Evolutionary conservation across 2,113 vertebrate species (phyloP), one percentile per base, ranked within the genome.

Genomic region (Phyllostomus discolor): DNA sequence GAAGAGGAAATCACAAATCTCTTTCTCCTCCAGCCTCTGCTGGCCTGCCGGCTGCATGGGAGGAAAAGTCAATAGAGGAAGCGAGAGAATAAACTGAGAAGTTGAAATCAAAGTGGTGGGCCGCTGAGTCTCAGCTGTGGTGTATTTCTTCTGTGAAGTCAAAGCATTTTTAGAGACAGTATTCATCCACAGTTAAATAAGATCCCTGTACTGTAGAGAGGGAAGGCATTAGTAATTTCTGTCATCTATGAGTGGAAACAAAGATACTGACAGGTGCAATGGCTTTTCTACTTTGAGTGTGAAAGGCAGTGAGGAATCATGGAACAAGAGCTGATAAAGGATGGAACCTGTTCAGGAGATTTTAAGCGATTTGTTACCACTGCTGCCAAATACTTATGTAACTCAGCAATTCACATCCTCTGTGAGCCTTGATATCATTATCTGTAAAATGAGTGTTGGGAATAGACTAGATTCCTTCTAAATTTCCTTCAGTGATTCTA

Each of bases 71-170:
- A 88, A 97, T 97, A 97, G 84, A 97, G 97, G 96, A 98, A 97
- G 94, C 84, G 97, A 97, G 94, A 97, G 87, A 95, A 90, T 97
- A 96, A 98, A 98, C 89, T 93, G 96, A 97, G 97, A 98, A 95
- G 96, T 92, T 95, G 95, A 95, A 97, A 96, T 97, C 95, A 93
- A 97, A 97, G 96, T 73, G 96, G 97, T 96, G 90, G 90, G 88
- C 92, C 50, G 72, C 90, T 38, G 90, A 96, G 83, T 84, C 90
- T 92, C 3, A 15, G 89, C 96, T 95, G 96, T 95, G 94, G 92
- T 67, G 54, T 81, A 80, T 95, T 94, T 93, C 78, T 93, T 64
- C 83, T 96, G 86, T 81, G 91, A 97, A 97, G 91, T 97, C 92
- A 95, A 95, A 95, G 90, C 87, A 72, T 72, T 97, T 97, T 97